Base-by-base conservation (phyloP, 2,797 vertebrate genomes). In the Prunella strophiata region DNA sequence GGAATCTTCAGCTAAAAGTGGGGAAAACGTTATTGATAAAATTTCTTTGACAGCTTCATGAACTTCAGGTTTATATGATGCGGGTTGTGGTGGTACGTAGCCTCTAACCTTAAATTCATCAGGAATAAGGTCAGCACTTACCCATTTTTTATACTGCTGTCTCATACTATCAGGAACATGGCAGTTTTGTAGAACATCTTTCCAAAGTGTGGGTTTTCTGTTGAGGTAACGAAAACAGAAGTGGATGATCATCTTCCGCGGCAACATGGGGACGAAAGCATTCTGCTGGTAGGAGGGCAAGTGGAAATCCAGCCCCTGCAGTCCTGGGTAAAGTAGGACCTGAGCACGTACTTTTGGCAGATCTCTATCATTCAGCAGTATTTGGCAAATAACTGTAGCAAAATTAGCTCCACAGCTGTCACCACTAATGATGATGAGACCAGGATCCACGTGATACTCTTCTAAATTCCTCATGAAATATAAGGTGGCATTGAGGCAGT, bases 271-370 rank as follows among this genome's bases (percentile, higher is more conserved):
- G 73, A 98, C 96, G 0, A 97, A 97, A 19, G 97, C 97, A 14
- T 99, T 99, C 96, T 98, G 98, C 96, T 98, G 98, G 83, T 98
- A 98, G 32, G 98, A 99, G 58, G 98, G 99, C 94, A 98, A 78
- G 62, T 98, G 96, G 83, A 99, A 99, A 91, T 99, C 98, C 48
- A 98, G 62, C 93, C 95, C 97, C 94, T 99, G 99, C 55, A 99
- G 96, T 7, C 54, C 67, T 3, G 98, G 97, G 51, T 98, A 99
- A 93, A 99, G 90, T 48, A 99, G 98, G 75, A 99, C 88, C 96
- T 99, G 98, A 72, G 98, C 98, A 15, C 98, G 97, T 61, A 98
- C 98, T 96, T 96, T 97, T 6, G 98, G 98, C 96, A 99, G 97
- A 95, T 98, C 96, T 82, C 91, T 80, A 3, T 54, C 75, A 81